Percentiles rank a stretch among this genome's conserved stretches.
phyloP scores from a whole-genome alignment of 2,113 vertebrate genomes.

The Leucopsar rothschildi region DNA sequence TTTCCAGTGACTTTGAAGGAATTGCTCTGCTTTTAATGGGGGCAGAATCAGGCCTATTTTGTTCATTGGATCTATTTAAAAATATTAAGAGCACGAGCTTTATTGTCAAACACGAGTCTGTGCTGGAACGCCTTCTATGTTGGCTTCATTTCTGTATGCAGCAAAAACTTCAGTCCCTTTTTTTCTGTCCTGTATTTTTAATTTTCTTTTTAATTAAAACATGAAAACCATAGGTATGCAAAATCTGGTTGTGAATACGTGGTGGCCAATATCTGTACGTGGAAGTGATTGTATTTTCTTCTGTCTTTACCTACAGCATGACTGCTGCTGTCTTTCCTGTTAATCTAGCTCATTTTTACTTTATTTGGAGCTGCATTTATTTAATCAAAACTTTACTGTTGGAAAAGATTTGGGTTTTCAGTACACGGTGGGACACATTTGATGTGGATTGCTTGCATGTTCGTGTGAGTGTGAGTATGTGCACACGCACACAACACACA shows the following conservation, averaged over 20 bases:
- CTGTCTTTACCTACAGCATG: not conserved
- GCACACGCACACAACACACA: constrained; percentile 40
- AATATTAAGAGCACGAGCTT: not conserved
- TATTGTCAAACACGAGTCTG: not conserved
- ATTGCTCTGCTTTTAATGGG: not conserved
- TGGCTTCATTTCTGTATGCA: constrained; percentile 2
- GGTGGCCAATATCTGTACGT: not conserved
- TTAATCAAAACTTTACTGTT: not conserved
- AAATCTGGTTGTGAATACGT: not conserved
- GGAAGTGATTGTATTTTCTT: not conserved
- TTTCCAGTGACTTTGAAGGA: constrained; percentile 20
- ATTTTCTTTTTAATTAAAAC: constrained; percentile 23
- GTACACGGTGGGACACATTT: not conserved
- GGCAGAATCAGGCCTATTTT: constrained; percentile 14
- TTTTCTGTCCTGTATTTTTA: not conserved
- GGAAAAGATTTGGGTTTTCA: not conserved
- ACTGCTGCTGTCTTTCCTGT: not conserved
- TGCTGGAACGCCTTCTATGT: constrained; percentile 21
- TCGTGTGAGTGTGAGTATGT: not conserved
- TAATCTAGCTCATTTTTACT: not conserved
- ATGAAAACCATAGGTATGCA: not conserved
- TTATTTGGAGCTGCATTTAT: not conserved
- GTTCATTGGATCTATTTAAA: not conserved
- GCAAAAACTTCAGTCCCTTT: constrained; percentile 27
- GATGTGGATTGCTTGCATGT: constrained; percentile 1